Evolutionary conservation across 2,888 invertebrate species (phyloP).

Genomic region (Glaucopsyche alexis): DNA sequence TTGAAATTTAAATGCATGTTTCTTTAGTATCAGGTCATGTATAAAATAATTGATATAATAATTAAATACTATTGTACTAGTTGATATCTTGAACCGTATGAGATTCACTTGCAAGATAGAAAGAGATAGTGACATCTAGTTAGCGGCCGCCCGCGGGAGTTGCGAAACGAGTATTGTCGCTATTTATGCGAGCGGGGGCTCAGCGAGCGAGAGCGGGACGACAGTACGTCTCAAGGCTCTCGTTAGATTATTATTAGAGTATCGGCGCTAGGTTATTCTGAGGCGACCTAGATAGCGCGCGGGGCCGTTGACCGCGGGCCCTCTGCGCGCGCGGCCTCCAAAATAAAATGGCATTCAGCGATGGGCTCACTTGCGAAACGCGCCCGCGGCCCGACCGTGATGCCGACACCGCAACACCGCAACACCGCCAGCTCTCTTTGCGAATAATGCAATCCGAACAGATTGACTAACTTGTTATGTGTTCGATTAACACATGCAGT

Average conservation of each 20-base stretch:
- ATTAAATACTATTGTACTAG: not conserved
- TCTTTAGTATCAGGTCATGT: not conserved
- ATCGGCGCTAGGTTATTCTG: conserved; percentile 80
- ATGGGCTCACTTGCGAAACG: conserved; percentile 78
- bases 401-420: conserved; percentile 51
- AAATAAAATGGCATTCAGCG: conserved; percentile 79
- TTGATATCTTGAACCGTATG: conserved; percentile 33
- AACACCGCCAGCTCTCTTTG: conserved; percentile 47
- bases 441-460: conserved; percentile 58
- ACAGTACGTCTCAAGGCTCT: conserved; percentile 65
- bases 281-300: conserved; percentile 76
- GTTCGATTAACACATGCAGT: conserved; percentile 8
- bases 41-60: conserved; percentile 5
- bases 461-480: conserved; percentile 47
- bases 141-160: conserved; percentile 54
- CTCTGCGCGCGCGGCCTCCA: conserved; percentile 77
- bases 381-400: conserved; percentile 66
- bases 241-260: conserved; percentile 76
- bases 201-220: conserved; percentile 67
- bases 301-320: conserved; percentile 80
- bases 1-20: not conserved
- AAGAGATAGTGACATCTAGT: conserved; percentile 62
- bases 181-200: conserved; percentile 52
- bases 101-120: conserved; percentile 51
- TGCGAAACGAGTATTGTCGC: conserved; percentile 65